Percentiles rank a stretch among this genome's conserved stretches.
Conservation (phyloP, 2,888 invertebrate species). For the Pyrocoelia pectoralis region DNA sequence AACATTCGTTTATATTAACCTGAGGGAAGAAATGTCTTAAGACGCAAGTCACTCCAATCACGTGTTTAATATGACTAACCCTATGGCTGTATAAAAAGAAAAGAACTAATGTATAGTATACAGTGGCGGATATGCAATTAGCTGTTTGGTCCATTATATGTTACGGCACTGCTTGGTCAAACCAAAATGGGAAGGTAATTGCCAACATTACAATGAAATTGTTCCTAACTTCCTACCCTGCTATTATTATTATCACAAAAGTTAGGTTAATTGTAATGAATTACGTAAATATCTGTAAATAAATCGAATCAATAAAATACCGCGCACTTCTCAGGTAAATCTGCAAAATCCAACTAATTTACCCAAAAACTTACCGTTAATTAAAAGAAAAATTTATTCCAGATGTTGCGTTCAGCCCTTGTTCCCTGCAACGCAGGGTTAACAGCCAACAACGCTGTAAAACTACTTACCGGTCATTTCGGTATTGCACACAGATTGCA, state of each 20-base stretch:
- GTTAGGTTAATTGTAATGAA: conserved; percentile 5
- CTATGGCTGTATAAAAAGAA: no score
- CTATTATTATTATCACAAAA: not conserved
- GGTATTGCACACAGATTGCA: not conserved
- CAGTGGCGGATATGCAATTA: no score
- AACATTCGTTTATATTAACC: no score
- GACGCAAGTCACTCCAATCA: no score
- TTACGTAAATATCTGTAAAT: conserved; percentile 5
- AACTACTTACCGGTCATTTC: not conserved
- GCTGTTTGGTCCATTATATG: no score
- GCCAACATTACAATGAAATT: no score
- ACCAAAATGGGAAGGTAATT: no score
- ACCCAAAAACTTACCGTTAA: not conserved
- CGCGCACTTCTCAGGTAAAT: not conserved
- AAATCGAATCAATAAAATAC: not conserved
- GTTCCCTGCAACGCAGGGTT: not conserved
- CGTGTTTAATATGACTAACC: no score
- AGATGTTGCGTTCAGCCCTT: conserved; percentile 3
- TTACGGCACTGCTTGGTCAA: no score
- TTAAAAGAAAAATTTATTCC: not conserved
- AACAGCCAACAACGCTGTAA: not conserved
- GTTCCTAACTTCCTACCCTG: no score
- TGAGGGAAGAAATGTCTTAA: no score
- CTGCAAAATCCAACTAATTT: not conserved
- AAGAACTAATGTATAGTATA: no score